Conservation (phyloP, 2,888 invertebrate genomes). For the Selenia dentaria region DNA sequence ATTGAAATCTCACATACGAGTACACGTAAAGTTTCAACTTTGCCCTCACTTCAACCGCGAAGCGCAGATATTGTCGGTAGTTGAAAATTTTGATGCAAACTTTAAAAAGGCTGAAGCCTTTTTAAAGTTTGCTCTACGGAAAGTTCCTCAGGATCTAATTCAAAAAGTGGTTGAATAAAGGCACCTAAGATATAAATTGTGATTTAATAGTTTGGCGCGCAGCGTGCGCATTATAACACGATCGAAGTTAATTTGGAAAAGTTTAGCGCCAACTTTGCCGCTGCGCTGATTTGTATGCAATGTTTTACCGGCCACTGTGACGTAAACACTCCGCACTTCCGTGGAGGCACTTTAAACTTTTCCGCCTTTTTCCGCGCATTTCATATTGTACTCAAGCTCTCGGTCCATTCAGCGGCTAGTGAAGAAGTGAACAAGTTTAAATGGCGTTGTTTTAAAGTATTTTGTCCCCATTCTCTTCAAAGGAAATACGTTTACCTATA, state of each 20-base stretch:
- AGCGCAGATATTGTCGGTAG: slow-evolving; percentile 12
- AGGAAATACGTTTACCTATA: no score
- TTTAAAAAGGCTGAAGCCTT: slow-evolving; percentile 6
- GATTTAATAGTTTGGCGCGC: slow-evolving; percentile 52
- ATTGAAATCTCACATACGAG: no score
- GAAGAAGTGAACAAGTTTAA: slow-evolving; percentile 42
- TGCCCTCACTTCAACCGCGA: background rate
- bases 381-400: slow-evolving; percentile 37
- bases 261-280: slow-evolving; percentile 45
- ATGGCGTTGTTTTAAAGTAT: slow-evolving; percentile 37
- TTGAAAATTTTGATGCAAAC: slow-evolving; percentile 32
- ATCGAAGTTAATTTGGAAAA: slow-evolving; percentile 64
- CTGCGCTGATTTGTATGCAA: slow-evolving; percentile 63
- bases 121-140: slow-evolving; percentile 18
- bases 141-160: slow-evolving; percentile 44
- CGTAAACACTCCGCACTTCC: slow-evolving; percentile 45
- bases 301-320: slow-evolving; percentile 48
- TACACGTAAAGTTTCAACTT: slow-evolving; percentile 5
- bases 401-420: slow-evolving; percentile 39
- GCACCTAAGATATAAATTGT: slow-evolving; percentile 51
- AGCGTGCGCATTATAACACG: slow-evolving; percentile 58
- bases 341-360: slow-evolving; percentile 55
- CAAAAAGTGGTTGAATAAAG: slow-evolving; percentile 55
- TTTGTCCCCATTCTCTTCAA: slow-evolving; percentile 23
- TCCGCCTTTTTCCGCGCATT: slow-evolving; percentile 47